Evolutionary conservation across 2,888 invertebrate genomes (phyloP).

Genomic region (Megamerina dolium): DNA sequence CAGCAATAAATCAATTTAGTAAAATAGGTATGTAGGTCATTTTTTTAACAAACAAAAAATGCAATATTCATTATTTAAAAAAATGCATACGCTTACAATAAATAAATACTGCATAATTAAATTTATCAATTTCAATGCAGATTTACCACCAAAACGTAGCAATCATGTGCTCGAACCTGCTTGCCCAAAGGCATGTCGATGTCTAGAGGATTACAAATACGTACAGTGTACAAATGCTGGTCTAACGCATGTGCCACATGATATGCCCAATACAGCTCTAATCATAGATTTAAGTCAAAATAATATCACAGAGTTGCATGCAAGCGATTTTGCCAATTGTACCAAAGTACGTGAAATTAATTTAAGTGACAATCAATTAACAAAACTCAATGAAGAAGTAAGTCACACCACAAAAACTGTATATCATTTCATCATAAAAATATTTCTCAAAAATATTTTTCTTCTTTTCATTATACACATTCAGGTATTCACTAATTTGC

Average conservation of each 20-base stretch:
- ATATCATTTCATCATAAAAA: too few relatives aligned
- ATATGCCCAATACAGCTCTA: conserved; percentile 39
- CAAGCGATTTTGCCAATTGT: conserved; percentile 37
- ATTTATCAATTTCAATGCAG: conserved; percentile 1
- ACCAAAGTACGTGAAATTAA: conserved; percentile 40
- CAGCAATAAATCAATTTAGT: conserved; percentile 28
- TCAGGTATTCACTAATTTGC: conserved; percentile 40
- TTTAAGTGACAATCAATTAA: conserved; percentile 38
- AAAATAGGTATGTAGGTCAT: conserved; percentile 4
- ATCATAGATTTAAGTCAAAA: conserved; percentile 46
- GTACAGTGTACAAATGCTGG: conserved; percentile 52
- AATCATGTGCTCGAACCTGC: conserved; percentile 38
- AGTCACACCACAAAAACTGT: neutral
- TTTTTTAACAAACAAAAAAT: too few relatives aligned
- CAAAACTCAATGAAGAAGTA: conserved; percentile 38
- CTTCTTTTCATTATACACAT: too few relatives aligned
- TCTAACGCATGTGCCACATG: conserved; percentile 52
- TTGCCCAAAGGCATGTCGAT: conserved; percentile 43
- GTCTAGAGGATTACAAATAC: conserved; percentile 38
- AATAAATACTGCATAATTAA: too few relatives aligned
- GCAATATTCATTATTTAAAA: too few relatives aligned
- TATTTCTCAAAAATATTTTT: neutral
- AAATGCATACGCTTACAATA: too few relatives aligned
- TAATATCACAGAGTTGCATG: conserved; percentile 35
- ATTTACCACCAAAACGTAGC: conserved; percentile 32